Base-by-base conservation (phyloP, 2,113 vertebrate genomes). In the Peucedramus taeniatus region DNA sequence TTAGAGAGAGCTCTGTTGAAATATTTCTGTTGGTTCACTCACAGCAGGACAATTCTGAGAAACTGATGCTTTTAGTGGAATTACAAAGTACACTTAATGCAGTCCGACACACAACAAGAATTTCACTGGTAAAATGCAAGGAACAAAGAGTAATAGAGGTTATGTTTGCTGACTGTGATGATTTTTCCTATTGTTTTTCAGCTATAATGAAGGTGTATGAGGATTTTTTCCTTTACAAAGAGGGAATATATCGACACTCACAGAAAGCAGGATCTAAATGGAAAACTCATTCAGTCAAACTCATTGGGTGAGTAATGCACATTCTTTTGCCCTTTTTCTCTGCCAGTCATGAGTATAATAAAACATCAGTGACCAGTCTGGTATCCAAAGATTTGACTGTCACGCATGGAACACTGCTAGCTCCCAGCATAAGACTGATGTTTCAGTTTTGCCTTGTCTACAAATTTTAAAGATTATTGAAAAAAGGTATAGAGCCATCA, bases 181-280 rank as follows among this genome's bases (percentile, higher is more conserved):
- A 44, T 60, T 89, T 93, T 83, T 45, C 8, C 31, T 45, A 0
- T 39, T 93, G 4, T 74, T 95, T 95, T 98, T 89, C 53, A 98
- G 98, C 98, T 75, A 77, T 98, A 94, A 98, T 98, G 98, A 96
- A 97, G 89, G 98, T 98, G 22, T 96, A 98, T 28, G 97, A 97
- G 9, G 98, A 98, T 53, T 98, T 98, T 96, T 98, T 98, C 94
- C 96, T 97, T 88, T 98, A 98, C 87, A 98, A 98, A 92, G 82
- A 83, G 12, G 98, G 98, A 57, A 98, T 98, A 94, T 98, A 98
- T 49, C 97, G 63, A 87, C 94, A 90, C 42, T 87, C 94, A 21
- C 83, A 89, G 75, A 82, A 63, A 93, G 64, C 78, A 93, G 90
- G 93, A 87, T 93, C 96, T 84, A 85, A 93, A 50, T 95, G 97